phyloP scores from a whole-genome alignment of 2,113 vertebrate species.

The Hystrix cristata region DNA sequence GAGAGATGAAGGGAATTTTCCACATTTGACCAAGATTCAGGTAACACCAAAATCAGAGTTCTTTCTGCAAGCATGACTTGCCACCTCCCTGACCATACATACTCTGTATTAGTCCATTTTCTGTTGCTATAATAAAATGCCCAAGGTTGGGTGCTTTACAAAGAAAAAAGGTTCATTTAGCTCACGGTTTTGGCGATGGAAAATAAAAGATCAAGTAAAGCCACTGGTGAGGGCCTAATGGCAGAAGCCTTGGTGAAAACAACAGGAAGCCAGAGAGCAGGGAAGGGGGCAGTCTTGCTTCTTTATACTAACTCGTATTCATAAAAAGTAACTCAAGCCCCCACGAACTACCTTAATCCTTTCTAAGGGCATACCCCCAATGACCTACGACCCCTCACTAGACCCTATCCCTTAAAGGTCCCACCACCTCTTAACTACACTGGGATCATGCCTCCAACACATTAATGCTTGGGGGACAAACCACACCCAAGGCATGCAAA shows the following conservation, averaged over 20 bases:
- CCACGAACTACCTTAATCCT: too few relatives aligned
- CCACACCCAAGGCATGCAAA: neutral
- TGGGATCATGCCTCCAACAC: neutral
- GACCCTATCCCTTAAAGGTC: neutral
- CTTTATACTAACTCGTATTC: neutral
- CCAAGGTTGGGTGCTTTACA: neutral
- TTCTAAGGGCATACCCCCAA: neutral
- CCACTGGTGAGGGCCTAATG: neutral
- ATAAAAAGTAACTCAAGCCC: neutral
- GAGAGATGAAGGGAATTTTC: neutral
- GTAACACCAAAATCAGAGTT: neutral
- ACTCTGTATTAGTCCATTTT: neutral
- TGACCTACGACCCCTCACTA: neutral
- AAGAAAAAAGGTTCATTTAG: neutral
- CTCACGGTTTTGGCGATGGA: neutral
- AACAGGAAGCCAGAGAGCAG: neutral
- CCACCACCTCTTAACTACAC: neutral
- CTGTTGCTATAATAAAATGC: neutral
- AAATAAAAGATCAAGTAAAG: neutral
- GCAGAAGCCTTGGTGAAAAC: neutral
- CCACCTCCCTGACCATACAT: fast-evolving
- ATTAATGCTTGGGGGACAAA: neutral
- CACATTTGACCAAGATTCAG: neutral
- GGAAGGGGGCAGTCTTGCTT: neutral
- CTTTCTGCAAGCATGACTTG: neutral